Evolutionary conservation across 2,888 invertebrate species (phyloP), one percentile per base, ranked within the genome.

Genomic region (Tetranychus piercei): DNA sequence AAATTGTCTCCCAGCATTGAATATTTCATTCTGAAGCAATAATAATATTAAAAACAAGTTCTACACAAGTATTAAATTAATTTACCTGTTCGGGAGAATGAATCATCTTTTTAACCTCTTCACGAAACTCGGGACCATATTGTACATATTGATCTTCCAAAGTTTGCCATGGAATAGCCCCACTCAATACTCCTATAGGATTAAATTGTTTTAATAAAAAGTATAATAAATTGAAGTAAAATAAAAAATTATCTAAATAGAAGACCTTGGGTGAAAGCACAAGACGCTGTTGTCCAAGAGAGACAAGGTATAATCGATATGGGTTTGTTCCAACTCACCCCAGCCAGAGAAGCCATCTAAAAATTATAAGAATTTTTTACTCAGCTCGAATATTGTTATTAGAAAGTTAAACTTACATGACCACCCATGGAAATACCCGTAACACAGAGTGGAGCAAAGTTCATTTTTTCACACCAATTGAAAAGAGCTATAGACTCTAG

Each of bases 361-460:
- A 79, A 76, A 72, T 73, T 81, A 75, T 23, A 72, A 23, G 15
- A 1, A 66, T 66, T 20, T 20, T 69, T 11, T 69, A 20, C 55
- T 55, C 11, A 15, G 1, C 15, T 15, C 3, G 55, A 55, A 55
- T 2, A 55, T 5, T 1, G 69, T 4, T 1, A 1, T 23, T 11
- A n/a, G 1, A 8, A 23, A 4, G 22, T 6, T n/a, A 6, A 23
- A 20, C 69, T 69, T 69, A 95, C 95, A 86, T 95, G 94, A 75
- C 96, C 96, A 76, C 96, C 96, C 95, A 97, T 95, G 44, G 96
- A 96, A 75, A 96, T 87, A 11, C 96, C 97, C 45, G 94, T 93
- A 74, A 97, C 87, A 73, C 94, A 95, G 34, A 97, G 85, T 0
- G 97, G 96, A 15, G 94, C 94, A 79, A 89, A 90, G 18, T 94